Base-by-base conservation (phyloP, 2,113 vertebrate species). In the Phaethon lepturus region DNA sequence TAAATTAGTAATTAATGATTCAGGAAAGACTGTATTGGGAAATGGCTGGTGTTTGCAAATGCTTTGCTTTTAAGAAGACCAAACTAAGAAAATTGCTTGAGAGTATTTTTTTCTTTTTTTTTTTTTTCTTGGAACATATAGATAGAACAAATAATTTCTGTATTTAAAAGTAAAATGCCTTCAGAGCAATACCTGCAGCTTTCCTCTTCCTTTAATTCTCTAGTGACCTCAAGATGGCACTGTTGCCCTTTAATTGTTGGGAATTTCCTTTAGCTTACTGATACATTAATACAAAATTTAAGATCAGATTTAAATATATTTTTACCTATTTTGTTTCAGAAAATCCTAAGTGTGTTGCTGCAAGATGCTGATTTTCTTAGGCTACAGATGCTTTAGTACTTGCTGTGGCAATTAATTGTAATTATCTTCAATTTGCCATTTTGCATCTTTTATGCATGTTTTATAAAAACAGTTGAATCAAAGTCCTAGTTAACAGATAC, bases 181-280 rank as follows among this genome's bases (percentile, higher is more conserved):
- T 60, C 24, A 55, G 53, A 60, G 20, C 11, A 28, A 13, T 24
- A 29, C 33, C 42, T 58, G 24, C 7, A 44, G 17, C 52, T 73
- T 91, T 71, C 29, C 42, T 47, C 29, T 49, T 79, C n/a, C 26
- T 74, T 85, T 67, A 50, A 74, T 85, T 83, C 26, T 78, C 11
- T 4, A 12, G 4, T 40, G 19, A 56, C 96, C 98, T 93, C 97
- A 47, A 97, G 98, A 89, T 96, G 98, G 97, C 94, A 81, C 92
- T 95, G 56, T 58, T 75, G 76, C 22, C 9, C 90, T 87, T 40
- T 26, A 24, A 40, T 31, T 88, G 29, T 8, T 28, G 35, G 6
- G 10, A 71, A 31, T 28, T 13, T 35, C 16, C 16, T 52, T 38
- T 12, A 3, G 5, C 8, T n/a, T 49, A 7, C 23, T 38, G 20